Evolutionary conservation across 2,797 vertebrate species (phyloP).

Genomic region (Fundulus diaphanus): DNA sequence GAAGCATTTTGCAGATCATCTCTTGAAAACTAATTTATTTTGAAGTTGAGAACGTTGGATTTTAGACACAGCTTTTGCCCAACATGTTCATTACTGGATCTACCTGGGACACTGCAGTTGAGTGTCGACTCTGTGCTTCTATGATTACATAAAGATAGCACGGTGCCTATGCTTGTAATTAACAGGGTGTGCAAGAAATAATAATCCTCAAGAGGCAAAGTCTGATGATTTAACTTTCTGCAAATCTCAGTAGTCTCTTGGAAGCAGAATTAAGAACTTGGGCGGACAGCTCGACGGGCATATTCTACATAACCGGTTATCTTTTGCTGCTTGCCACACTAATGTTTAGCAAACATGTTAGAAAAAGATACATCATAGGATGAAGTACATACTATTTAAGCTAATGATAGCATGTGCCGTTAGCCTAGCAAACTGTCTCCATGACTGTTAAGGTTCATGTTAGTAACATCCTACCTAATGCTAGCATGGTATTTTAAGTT

Average conservation of each 20-base stretch:
- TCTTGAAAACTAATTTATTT: conserved; percentile 25
- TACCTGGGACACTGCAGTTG: not conserved
- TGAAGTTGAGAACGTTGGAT: conserved; percentile 21
- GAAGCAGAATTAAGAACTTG: not conserved
- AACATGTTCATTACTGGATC: not conserved
- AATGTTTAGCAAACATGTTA: not conserved
- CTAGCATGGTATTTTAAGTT: not conserved
- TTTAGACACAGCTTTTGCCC: not conserved
- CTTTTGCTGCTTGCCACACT: not conserved
- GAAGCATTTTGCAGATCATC: not conserved
- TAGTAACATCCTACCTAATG: not conserved
- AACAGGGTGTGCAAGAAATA: conserved; percentile 6
- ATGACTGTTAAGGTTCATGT: not conserved
- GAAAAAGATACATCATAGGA: no score
- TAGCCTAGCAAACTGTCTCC: not conserved
- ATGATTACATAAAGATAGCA: conserved; percentile 24
- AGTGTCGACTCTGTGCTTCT: not conserved
- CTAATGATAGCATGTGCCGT: not conserved
- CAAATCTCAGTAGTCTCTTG: not conserved
- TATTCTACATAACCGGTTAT: not conserved
- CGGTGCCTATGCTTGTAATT: conserved; percentile 20
- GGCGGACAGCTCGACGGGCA: not conserved
- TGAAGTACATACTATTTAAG: no score
- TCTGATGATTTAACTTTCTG: conserved; percentile 3
- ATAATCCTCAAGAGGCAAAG: not conserved